Percentiles rank a stretch among this genome's conserved stretches.
Evolutionary conservation across 2,113 vertebrate genomes (phyloP).

Genomic region (Cygnus atratus): DNA sequence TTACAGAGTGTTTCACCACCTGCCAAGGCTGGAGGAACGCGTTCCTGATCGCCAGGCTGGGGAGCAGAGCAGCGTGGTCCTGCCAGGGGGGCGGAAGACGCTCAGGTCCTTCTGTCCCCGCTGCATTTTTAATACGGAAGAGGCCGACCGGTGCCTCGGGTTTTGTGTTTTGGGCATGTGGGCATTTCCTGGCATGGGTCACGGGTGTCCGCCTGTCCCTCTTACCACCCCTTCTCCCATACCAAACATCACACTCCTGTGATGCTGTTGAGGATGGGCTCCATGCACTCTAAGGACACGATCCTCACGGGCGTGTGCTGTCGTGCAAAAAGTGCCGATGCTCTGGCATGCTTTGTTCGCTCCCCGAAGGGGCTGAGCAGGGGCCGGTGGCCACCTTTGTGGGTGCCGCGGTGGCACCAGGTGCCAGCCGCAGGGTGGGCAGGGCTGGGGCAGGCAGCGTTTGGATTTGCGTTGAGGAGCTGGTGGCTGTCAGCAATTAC

Average conservation of each 20-base stretch:
- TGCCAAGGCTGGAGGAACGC: neutral
- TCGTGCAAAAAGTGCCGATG: no score
- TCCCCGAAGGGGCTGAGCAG: accelerated
- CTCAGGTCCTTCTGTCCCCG: neutral
- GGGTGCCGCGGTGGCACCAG: no score
- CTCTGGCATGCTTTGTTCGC: accelerated
- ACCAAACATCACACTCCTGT: neutral
- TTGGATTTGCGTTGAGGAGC: neutral
- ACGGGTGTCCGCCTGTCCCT: neutral
- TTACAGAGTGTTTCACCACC: neutral
- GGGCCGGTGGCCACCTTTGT: neutral
- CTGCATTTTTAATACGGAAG: neutral
- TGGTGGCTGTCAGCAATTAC: neutral
- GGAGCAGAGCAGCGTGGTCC: neutral
- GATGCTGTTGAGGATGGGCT: no score
- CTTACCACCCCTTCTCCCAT: neutral
- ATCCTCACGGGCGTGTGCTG: no score
- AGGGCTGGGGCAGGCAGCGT: no score
- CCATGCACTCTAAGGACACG: no score
- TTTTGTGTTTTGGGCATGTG: neutral
- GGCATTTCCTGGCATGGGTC: neutral
- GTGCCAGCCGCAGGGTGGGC: no score
- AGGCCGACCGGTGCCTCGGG: neutral
- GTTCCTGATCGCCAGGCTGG: neutral
- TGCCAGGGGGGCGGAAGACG: neutral